A percentile compares a stretch with the other conserved stretches of the same genome.
phyloP scores from a whole-genome alignment of 2,797 vertebrate genomes.

The Hoplostethus mediterraneus region DNA sequence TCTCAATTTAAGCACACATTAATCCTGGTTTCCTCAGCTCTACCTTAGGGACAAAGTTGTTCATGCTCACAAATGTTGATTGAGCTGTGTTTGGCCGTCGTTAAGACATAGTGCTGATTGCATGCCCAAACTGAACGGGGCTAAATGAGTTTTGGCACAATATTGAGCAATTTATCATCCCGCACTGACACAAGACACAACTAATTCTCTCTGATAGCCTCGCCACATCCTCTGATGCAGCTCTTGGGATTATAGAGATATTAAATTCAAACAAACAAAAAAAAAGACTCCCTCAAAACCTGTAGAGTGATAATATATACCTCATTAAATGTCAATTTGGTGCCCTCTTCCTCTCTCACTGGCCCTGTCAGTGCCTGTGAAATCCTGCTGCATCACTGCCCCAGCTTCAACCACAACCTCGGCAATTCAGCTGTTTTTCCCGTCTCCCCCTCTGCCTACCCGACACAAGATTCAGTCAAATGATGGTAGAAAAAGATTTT shows the following conservation, averaged over 20 bases:
- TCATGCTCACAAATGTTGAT: conserved; percentile 42
- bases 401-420: conserved; percentile 77
- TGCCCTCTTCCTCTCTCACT: conserved; percentile 59
- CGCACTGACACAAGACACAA: conserved; percentile 55
- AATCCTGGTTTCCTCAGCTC: conserved; percentile 43
- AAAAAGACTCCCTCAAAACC: conserved; percentile 40
- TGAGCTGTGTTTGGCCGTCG: conserved; percentile 32
- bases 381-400: conserved; percentile 91
- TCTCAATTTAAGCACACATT: conserved; percentile 21
- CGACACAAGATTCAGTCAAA: conserved; percentile 44
- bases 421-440: conserved; percentile 70
- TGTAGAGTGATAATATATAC: conserved; percentile 36
- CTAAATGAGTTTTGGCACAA: conserved; percentile 69
- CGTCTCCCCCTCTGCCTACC: conserved; percentile 31
- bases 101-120: conserved; percentile 30
- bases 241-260: conserved; percentile 35
- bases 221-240: conserved; percentile 38
- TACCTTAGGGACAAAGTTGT: conserved; percentile 57
- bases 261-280: conserved; percentile 56
- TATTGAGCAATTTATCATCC: conserved; percentile 64
- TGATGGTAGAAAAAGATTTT: conserved; percentile 38
- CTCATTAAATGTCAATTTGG: conserved; percentile 67
- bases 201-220: conserved; percentile 27
- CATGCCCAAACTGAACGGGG: conserved; percentile 40
- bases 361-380: conserved; percentile 74